Base-by-base conservation (phyloP, 92 coral and sea anemone genomes). In the Galaxea fascicularis region DNA sequence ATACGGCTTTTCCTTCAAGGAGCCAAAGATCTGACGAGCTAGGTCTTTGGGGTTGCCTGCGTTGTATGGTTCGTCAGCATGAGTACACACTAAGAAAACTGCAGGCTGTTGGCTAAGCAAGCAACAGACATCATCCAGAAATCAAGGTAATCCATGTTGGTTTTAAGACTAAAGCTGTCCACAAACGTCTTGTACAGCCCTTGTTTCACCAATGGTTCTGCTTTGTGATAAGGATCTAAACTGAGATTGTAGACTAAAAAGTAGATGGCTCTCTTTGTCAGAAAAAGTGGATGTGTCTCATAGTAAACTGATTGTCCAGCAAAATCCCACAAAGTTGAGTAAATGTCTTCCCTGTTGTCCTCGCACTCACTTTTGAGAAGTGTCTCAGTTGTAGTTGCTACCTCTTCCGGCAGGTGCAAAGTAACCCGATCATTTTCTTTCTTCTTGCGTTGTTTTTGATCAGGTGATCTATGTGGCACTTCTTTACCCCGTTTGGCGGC, bases 121-220 rank as follows among this genome's bases (percentile, higher is more conserved):
- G 65, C 65, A 27, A 60, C 65, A 0, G 65, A 60, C 28, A 25
- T 60, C 65, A 60, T 60, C 65, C 65, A 60, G 28, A 18, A 18
- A 60, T 60, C 65, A n/a, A 60, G 65, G 18, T 60, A 60, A 60
- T 60, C 65, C 25, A 60, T 8, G n/a, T 60, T 60, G 65, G 65
- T 60, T 60, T 20, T 60, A 8, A 60, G 65, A 60, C n/a, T 16
- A 20, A 20, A 60, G 25, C 27, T 60, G 14, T 60, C 26, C 18
- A 20, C 20, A 18, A 60, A 12, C 18, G 4, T 25, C 65, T 60
- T 13, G 26, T 60, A 18, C 0, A 60, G 6, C 3, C 65, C 65
- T 60, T 60, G 65, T 60, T 60, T 60, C 65, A 60, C 65, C 65
- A 60, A n/a, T 9, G 65, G 65, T 27, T 18, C 18, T 2, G 65